Conservation (phyloP, 1,140 invertebrate genomes). For the Octopus sinensis region DNA sequence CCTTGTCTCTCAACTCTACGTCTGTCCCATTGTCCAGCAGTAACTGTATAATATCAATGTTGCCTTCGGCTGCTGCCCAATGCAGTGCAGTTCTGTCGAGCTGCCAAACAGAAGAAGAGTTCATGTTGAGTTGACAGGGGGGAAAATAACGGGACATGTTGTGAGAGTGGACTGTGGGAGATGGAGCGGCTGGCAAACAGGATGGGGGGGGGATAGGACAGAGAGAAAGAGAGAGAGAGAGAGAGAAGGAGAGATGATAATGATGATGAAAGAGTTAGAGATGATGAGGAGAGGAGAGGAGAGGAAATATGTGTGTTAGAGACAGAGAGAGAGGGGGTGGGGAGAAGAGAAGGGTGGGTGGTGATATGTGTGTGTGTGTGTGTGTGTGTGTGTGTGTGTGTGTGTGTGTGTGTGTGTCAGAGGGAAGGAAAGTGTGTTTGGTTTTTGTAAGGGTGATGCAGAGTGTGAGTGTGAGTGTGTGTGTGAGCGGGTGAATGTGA, state of each 20-base stretch:
- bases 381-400: neutral
- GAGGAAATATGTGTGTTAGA: neutral
- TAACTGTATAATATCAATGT: conserved; percentile 43
- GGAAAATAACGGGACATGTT: neutral
- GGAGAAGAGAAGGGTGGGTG: neutral
- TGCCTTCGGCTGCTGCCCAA: conserved; percentile 53
- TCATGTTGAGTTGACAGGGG: too few species aligned
- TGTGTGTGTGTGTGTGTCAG: neutral
- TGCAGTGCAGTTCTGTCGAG: conserved; percentile 52
- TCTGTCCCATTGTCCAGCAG: conserved; percentile 48
- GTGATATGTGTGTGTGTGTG: too few species aligned
- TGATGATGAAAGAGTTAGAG: neutral
- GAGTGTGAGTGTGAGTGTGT: too few species aligned
- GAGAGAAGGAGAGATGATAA: neutral
- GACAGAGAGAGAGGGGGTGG: neutral
- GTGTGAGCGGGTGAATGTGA: too few species aligned
- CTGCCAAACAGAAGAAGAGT: conserved; percentile 28
- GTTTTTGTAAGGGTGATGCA: too few species aligned
- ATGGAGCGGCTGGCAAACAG: neutral
- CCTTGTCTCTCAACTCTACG: conserved; percentile 51
- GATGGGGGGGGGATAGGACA: neutral
- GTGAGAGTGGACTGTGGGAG: neutral
- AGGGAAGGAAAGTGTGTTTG: neutral
- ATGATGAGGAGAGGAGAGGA: neutral
- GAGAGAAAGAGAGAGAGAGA: neutral